Base-by-base conservation (phyloP, 2,113 vertebrate species). In the Fregata magnificens region DNA sequence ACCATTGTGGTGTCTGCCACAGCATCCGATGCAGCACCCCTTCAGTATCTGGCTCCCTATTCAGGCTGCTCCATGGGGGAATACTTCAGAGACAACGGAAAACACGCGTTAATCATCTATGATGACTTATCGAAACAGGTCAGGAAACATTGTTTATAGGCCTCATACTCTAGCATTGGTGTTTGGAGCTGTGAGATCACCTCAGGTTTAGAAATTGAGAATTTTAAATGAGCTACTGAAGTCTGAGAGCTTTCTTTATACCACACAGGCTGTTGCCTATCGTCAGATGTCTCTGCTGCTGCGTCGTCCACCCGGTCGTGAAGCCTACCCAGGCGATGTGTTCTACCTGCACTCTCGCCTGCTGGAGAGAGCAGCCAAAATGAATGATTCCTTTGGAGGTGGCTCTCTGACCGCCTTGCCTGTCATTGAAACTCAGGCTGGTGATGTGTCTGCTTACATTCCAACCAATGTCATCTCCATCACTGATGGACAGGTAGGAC, bases 41-140 rank as follows among this genome's bases (percentile, higher is more conserved):
- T 99, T 84, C 99, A 99, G 98, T 99, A 99, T 92, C 97, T 99
- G 98, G 99, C 99, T 95, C 99, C 99, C 13, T 99, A 99, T 93
- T 99, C 99, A 5, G 99, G 99, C 79, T 99, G 99, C 98, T 99
- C 99, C 91, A 99, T 99, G 99, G 99, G 99, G 71, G 99, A 99
- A 49, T 99, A 99, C 98, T 99, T 99, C 98, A 98, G 99, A 97
- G 99, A 99, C 97, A 99, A 99, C 0, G 99, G 99, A 94, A 99
- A 99, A 94, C 99, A 99, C 0, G 99, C 99, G 0, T 96, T 99
- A 16, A 99, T 99, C 98, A 99, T 99, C 98, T 99, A 99, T 8
- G 99, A 99, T 3, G 99, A 99, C 97, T 99, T 99, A 96, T 99
- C 99, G 96, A 99, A 99, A 92, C 99, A 99, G 99, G 99, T 99